Evolutionary conservation across 1,140 invertebrate species (phyloP), one percentile per base, ranked within the genome.

Genomic region (Chelonus insularis): DNA sequence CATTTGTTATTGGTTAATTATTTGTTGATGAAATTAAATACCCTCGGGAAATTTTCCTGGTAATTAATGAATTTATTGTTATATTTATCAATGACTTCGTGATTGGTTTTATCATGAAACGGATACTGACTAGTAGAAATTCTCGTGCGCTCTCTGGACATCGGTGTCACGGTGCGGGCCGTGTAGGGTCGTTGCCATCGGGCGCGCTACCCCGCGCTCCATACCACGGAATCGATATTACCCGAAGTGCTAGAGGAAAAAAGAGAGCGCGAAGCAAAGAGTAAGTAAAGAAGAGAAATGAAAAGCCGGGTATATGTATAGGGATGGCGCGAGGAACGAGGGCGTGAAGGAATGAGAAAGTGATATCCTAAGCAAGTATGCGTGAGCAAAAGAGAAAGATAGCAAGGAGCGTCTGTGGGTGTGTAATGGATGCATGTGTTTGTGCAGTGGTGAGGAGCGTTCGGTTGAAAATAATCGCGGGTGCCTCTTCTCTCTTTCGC

Each of bases 121-220:
- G 39, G 12, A 16, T 43, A 16, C 16, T 14, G 41, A 43, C 41
- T 43, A 16, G 16, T 43, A 43, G 39, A 16, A 43, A 7, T 43
- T 43, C 41, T 43, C 41, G 41, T 43, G 64, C 57, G 64, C 61
- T 65, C 16, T 37, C 18, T 9, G 29, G 41, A 52, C 36, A 57
- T 52, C 32, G 57, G 41, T 57, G 60, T 57, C 50, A 62, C 34
- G 61, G 56, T 60, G 60, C 50, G 62, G 62, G 55, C 37, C 39
- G 37, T 61, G 68, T 63, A 78, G 74, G 76, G 76, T 77, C 75
- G 76, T 76, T 78, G 76, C 73, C 73, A 75, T 75, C 69, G 67
- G 55, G 70, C 66, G 57, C 36, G 59, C 69, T 72, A 74, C 75
- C 76, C 73, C 68, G 68, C 71, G 62, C 62, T 25, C 48, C 14